phyloP scores from a whole-genome alignment of 2,888 invertebrate species.

The Erebia palarica region DNA sequence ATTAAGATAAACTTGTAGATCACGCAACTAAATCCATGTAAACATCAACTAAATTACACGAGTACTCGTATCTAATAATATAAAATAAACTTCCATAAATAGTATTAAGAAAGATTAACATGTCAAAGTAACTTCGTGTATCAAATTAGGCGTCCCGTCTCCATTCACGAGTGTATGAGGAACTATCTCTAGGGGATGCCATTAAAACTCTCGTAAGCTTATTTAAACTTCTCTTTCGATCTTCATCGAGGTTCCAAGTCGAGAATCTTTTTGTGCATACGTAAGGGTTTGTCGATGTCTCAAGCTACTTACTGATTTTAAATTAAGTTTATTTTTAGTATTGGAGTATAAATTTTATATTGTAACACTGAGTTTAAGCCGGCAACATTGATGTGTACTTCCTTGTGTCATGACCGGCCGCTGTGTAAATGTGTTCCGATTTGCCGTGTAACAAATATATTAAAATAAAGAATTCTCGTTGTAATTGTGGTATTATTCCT shows the following conservation, averaged over 20 bases:
- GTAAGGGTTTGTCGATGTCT: background rate
- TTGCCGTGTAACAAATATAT: too few relatives aligned
- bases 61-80: too few relatives aligned
- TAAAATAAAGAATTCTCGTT: too few relatives aligned
- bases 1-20: too few relatives aligned
- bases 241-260: background rate
- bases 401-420: too few relatives aligned
- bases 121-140: conserved; percentile 3
- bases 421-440: too few relatives aligned
- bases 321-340: background rate
- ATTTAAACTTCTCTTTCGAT: conserved; percentile 12
- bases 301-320: background rate
- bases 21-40: too few relatives aligned
- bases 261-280: conserved; percentile 7
- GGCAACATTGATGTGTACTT: too few relatives aligned
- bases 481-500: too few relatives aligned
- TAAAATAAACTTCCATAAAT: background rate
- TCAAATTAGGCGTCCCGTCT: conserved; percentile 4
- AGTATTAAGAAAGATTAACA: background rate
- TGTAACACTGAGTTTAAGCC: too few relatives aligned
- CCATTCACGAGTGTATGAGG: conserved; percentile 3
- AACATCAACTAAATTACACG: too few relatives aligned
- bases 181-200: conserved; percentile 4
- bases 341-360: too few relatives aligned
- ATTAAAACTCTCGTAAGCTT: conserved; percentile 17